Base-by-base conservation (phyloP, 1,140 invertebrate species). In the Aphelenchoides avenae region DNA sequence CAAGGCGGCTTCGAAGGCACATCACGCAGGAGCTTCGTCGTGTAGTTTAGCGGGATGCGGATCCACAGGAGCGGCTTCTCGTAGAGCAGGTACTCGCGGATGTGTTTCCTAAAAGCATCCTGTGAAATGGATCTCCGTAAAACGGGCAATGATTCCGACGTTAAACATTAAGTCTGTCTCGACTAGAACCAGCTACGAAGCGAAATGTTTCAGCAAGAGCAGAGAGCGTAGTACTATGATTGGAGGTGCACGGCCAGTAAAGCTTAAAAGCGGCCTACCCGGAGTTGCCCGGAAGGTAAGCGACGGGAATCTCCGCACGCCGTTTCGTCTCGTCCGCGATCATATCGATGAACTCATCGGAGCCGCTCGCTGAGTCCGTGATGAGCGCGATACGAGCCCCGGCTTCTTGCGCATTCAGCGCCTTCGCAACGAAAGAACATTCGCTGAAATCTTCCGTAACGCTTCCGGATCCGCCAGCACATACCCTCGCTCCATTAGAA, bases 311-410 rank as follows among this genome's bases (percentile, higher is more conserved):
- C 31, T 55, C 44, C 13, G 44, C 68, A 22, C 46, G 29, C 30
- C 61, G 41, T 1, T 52, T 26, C 9, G 49, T 70, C 9, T 72
- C 72, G 51, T 70, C 68, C 3, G 36, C 39, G 13, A 70, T 46
- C 68, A 77, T 69, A 27, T 76, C 57, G 33, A 70, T 70, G 40
- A 76, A 72, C 29, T 68, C 70, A 49, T 70, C 68, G 22, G 66
- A 42, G 11, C 49, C 72, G 29, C 43, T 49, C 4, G 30, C 30
- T 13, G 72, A 71, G 47, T 70, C 68, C 5, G 72, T 70, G 26
- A 70, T 51, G 15, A 70, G 33, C 6, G 61, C 68, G 20, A 70
- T 54, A 24, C 26, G 13, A 20, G 71, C 68, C 9, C 68, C 68
- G 22, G 68, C 71, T 18, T 52, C 34, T 42, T 70, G 51, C 9